phyloP scores from a whole-genome alignment of 1,140 invertebrate genomes.

The Lepidurus apus region DNA sequence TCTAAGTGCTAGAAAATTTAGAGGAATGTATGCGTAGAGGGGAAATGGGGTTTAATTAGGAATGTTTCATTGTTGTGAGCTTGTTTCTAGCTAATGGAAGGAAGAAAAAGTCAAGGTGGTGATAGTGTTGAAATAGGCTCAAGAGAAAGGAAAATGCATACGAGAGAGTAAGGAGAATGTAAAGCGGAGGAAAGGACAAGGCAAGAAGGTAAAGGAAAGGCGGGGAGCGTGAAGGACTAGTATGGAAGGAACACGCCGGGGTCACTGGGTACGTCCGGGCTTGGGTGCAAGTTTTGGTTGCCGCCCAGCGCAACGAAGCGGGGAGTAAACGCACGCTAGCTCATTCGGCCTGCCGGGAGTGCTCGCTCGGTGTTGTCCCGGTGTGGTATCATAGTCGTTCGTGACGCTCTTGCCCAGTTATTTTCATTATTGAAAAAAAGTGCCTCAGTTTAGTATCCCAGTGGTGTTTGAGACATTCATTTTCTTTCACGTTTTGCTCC shows the following conservation, averaged over 20 bases:
- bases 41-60: no score
- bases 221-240: conserved; percentile 9
- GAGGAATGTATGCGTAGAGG: no score
- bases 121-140: not conserved
- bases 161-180: not conserved
- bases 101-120: no score
- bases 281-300: not conserved
- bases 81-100: no score
- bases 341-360: not conserved
- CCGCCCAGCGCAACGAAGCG: not conserved
- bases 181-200: not conserved
- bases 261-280: conserved; percentile 13
- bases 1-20: no score
- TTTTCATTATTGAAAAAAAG: no score
- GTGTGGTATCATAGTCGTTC: no score
- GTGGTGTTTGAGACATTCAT: no score
- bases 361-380: not conserved
- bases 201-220: not conserved
- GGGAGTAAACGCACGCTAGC: conserved; percentile 12
- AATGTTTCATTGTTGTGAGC: no score
- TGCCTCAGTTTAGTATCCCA: no score
- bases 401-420: no score
- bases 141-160: not conserved
- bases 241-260: not conserved
- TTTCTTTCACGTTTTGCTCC: no score